Base-by-base conservation (phyloP, 2,113 vertebrate genomes). In the Platanista minor region DNA sequence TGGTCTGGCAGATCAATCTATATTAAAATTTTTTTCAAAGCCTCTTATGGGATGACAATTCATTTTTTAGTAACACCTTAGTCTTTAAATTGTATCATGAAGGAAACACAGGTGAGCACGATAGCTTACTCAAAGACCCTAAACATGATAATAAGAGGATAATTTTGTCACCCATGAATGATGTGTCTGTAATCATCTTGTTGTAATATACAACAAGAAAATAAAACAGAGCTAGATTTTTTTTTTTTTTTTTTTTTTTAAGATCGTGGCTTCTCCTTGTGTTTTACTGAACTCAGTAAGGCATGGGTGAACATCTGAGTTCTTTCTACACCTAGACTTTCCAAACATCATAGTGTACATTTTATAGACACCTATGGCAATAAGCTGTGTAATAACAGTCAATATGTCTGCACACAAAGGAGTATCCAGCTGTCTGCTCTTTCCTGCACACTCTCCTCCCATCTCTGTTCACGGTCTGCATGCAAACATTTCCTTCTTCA, bases 301-400 rank as follows among this genome's bases (percentile, higher is more conserved):
- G 67, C 52, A 64, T 27, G 43, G 17, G 7, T 49, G 25, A 94
- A 77, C 5, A 41, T 89, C 67, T 33, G 17, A 83, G 41, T 15
- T 83, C 93, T 90, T 93, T 72, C 33, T 87, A 82, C 90, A 90
- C 64, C 41, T 59, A 33, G 21, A 64, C 29, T 96, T 89, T 82
- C 21, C 57, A 27, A 67, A 36, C 25, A 36, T 41, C 77, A 81
- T 39, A 81, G 29, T 6, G 13, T 46, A 31, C 62, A 25, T 67
- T 89, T 84, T 66, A 6, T 39, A 85, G 33, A 81, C 6, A 59
- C 7, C 17, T 36, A 17, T 4, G 59, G n/a, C 21, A 62, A 64
- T 5, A 89, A 61, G 33, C 52, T 52, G 8, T 6, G 2, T 23
- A 61, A 59, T 12, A 80, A 41, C 17, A 39, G 71, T 69, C 8